Conservation (phyloP, 1,140 invertebrate genomes). For the Limonius californicus region DNA sequence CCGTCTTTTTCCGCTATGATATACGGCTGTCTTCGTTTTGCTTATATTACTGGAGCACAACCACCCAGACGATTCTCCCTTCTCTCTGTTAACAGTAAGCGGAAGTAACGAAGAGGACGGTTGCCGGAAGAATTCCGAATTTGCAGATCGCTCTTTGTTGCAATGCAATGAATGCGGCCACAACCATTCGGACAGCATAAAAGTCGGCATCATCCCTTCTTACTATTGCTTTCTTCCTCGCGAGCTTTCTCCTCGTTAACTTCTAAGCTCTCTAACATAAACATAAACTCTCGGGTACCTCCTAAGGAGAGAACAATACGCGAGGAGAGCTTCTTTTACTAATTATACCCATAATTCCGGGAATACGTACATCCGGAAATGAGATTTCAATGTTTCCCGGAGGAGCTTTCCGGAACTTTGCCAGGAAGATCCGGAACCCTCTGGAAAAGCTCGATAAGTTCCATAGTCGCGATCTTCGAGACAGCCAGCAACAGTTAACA, state of each 20-base stretch:
- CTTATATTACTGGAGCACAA: constrained; percentile 2
- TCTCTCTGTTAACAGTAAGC: too few species aligned
- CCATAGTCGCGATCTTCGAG: not conserved
- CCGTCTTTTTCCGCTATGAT: constrained; percentile 23
- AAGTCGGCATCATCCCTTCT: too few species aligned
- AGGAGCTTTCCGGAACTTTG: constrained; percentile 35
- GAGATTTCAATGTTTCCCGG: constrained; percentile 47
- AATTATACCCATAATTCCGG: constrained; percentile 34
- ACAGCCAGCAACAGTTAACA: constrained; percentile 37
- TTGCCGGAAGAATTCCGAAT: not conserved
- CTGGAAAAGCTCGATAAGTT: not conserved
- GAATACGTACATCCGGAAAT: constrained; percentile 39
- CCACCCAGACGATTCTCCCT: not conserved
- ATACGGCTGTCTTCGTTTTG: constrained; percentile 11
- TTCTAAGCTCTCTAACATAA: not conserved
- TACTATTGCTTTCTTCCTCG: too few species aligned
- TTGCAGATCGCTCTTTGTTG: not conserved
- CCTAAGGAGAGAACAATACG: constrained; percentile 7
- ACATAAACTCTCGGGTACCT: not conserved
- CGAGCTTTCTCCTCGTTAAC: not conserved
- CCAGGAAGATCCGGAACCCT: constrained; percentile 5
- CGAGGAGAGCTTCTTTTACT: constrained; percentile 31
- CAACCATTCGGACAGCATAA: not conserved
- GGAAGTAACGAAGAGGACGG: not conserved
- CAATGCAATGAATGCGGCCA: not conserved